These are phyloP conservation scores for Coelopa frigida DNA, from an alignment of 1,140 invertebrate species.

Conservation along the genomic window DNA sequence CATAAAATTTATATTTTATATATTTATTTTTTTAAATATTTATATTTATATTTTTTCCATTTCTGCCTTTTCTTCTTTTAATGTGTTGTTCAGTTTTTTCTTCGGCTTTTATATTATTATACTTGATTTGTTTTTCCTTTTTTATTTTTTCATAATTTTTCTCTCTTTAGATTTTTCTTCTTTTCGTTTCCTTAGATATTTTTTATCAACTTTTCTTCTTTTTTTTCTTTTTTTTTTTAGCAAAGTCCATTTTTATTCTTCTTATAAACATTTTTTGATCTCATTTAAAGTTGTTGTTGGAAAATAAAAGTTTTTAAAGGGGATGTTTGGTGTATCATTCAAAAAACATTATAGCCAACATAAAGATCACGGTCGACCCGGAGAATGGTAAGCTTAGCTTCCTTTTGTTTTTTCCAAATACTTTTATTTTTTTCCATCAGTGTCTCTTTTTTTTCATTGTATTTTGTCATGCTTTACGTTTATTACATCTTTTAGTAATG, in stretches of 20 bases:
- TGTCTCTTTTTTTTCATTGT: slow-evolving; percentile 23
- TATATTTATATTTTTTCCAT: slow-evolving; percentile 22
- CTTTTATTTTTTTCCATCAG: slow-evolving; percentile 22
- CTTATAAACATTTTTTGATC: no score
- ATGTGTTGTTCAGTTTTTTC: slow-evolving; percentile 24
- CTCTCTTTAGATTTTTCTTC: slow-evolving; percentile 19
- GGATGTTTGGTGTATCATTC: slow-evolving; percentile 34
- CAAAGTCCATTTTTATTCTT: slow-evolving; percentile 1
- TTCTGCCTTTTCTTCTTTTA: slow-evolving; percentile 18
- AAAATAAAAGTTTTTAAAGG: slow-evolving; percentile 40
- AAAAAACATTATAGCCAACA: slow-evolving; percentile 44
- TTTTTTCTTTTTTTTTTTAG: slow-evolving; percentile 8
- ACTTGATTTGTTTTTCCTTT: slow-evolving; percentile 21
- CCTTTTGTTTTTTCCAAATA: slow-evolving; percentile 22
- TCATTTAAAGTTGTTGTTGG: no score
- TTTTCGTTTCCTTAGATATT: slow-evolving; percentile 12
- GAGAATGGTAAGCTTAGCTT: slow-evolving; percentile 21
- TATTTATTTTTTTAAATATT: slow-evolving; percentile 29
- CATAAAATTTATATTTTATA: slow-evolving; percentile 15
- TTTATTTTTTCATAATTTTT: slow-evolving; percentile 18
- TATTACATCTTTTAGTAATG: slow-evolving; percentile 3
- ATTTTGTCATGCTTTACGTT: slow-evolving; percentile 7
- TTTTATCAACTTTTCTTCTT: slow-evolving; percentile 19
- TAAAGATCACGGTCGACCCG: slow-evolving; percentile 14
- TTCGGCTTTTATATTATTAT: slow-evolving; percentile 25